phyloP scores from a whole-genome alignment of 2,113 vertebrate genomes.

The Solea solea region DNA sequence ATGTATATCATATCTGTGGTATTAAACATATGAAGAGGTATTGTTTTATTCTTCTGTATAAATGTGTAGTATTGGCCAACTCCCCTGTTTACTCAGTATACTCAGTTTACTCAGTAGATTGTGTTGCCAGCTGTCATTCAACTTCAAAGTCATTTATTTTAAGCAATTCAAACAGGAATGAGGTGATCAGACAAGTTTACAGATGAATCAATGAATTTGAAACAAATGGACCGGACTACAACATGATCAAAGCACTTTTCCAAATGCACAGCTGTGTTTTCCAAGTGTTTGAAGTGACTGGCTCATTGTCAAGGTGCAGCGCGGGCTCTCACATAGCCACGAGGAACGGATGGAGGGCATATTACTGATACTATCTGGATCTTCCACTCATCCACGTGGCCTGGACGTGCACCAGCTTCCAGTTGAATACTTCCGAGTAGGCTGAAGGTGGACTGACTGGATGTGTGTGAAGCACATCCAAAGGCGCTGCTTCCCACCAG shows the following conservation, averaged over 20 bases:
- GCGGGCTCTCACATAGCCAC: constrained; percentile 49
- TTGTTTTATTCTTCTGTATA: too few species aligned
- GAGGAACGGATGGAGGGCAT: constrained; percentile 51
- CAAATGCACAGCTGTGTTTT: constrained; percentile 61
- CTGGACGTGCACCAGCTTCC: constrained; percentile 46
- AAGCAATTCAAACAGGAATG: constrained; percentile 21
- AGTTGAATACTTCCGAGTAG: constrained; percentile 73
- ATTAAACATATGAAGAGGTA: too few species aligned
- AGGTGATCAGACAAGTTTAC: constrained; percentile 24
- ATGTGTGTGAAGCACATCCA: constrained; percentile 62
- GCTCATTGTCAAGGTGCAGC: constrained; percentile 64
- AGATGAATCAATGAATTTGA: constrained; percentile 51
- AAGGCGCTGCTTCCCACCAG: constrained; percentile 55
- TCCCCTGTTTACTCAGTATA: too few species aligned
- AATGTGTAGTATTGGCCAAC: not conserved
- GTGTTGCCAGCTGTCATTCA: not conserved
- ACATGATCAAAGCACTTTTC: constrained; percentile 73
- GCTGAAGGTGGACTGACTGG: constrained; percentile 45
- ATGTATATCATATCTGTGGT: too few species aligned
- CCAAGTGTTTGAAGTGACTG: constrained; percentile 79
- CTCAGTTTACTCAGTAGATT: not conserved
- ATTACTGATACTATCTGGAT: constrained; percentile 57
- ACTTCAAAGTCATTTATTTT: constrained; percentile 17
- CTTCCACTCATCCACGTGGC: constrained; percentile 44
- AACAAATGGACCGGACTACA: constrained; percentile 21